A percentile compares a stretch with the other conserved stretches of the same genome.
Evolutionary conservation across 2,888 invertebrate genomes (phyloP).

Genomic region (Hypomecis punctinalis): DNA sequence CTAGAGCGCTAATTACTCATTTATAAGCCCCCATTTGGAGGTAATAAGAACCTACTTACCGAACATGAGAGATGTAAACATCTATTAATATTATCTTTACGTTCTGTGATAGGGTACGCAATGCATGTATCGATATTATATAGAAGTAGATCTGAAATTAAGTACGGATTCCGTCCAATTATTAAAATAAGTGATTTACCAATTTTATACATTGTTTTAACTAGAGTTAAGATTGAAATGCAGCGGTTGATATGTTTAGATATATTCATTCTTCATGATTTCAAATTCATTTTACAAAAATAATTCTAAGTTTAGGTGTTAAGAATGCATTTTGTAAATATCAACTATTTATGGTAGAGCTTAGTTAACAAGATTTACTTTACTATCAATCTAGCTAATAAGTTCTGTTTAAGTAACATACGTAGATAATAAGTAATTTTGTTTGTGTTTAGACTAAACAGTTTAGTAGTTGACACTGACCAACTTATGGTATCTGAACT

Average conservation of each 20-base stretch:
- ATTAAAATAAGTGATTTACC: slow-evolving; percentile 19
- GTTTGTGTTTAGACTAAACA: neutral
- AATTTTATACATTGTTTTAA: slow-evolving; percentile 11
- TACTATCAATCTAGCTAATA: neutral
- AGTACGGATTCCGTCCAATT: slow-evolving; percentile 30
- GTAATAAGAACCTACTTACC: too few species aligned
- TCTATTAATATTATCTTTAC: slow-evolving; percentile 8
- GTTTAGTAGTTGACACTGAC: too few species aligned
- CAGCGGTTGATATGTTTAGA: neutral
- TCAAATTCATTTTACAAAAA: slow-evolving; percentile 1
- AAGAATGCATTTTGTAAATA: slow-evolving; percentile 45
- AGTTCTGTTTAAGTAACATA: neutral
- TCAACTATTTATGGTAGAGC: slow-evolving; percentile 40
- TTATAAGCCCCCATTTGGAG: too few species aligned
- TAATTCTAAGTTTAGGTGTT: slow-evolving; percentile 3
- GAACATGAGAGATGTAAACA: too few species aligned
- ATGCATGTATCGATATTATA: slow-evolving; percentile 14
- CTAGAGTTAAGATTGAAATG: neutral
- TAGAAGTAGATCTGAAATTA: slow-evolving; percentile 12
- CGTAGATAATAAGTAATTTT: neutral
- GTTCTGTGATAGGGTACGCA: slow-evolving; percentile 31
- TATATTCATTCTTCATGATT: slow-evolving; percentile 2
- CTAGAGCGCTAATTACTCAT: too few species aligned
- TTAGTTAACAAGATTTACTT: neutral
- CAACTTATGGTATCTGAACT: neutral